Base-by-base conservation (phyloP, 2,888 invertebrate species). In the Archips xylosteana region DNA sequence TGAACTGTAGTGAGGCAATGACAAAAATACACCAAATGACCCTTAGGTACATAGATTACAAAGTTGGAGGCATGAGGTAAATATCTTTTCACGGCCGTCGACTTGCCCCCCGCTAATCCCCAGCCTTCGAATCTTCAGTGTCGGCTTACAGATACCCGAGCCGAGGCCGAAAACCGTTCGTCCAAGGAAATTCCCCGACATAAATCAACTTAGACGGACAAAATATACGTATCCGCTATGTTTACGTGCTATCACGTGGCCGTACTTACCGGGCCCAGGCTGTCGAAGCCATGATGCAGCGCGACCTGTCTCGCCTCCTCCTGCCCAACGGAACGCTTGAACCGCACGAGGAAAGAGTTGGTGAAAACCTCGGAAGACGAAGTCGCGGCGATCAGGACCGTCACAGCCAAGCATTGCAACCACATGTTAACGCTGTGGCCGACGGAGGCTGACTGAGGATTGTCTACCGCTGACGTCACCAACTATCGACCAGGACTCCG, bases 341-440 rank as follows among this genome's bases (percentile, higher is more conserved):
- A 97, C 82, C 97, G 96, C 83, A 99, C 99, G 89, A 98, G 96
- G 95, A 99, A 99, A 72, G 98, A 97, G 94, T 99, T 99, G 89
- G 99, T 99, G 95, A 98, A 98, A 83, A 99, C 96, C 88, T 98
- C 96, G 81, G 88, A 89, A 75, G 91, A 91, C 77, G 89, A 87
- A 80, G 83, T 86, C 82, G 88, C 88, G 80, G 90, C 89, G 82
- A 90, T 84, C 87, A 94, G 87, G 87, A 92, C 85, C 77, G 89
- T 88, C 68, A 87, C 89, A 84, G 92, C 89, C 86, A 92, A 85
- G 83, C 92, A 92, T 91, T 88, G 89, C 77, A 92, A 82, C 94
- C 92, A 94, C 94, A 94, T 94, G 91, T 86, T 94, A 85, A 77
- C 87, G 76, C 82, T 83, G 84, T 86, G 92, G 89, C 91, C 89